A percentile compares a stretch with the other conserved stretches of the same genome.
These are phyloP conservation scores for Oikopleura dioica DNA, from an alignment of 23 tunicate species.

Conservation along the genomic window DNA sequence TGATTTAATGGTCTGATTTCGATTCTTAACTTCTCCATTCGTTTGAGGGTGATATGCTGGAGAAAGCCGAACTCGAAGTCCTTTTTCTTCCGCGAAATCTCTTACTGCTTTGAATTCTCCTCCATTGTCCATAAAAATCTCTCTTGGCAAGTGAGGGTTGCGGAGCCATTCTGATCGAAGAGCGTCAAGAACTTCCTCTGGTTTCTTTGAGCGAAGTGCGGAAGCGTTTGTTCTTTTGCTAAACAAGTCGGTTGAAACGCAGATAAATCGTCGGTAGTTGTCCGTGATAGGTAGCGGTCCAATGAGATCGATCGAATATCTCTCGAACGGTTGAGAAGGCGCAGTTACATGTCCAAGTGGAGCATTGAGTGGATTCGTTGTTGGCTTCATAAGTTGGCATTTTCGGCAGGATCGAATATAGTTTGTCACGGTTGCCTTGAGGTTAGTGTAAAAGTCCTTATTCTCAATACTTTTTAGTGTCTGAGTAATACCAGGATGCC, in stretches of 20 bases:
- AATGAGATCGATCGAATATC: background rate
- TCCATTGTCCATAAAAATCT: background rate
- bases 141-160: background rate
- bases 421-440: background rate
- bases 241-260: background rate
- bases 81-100: background rate
- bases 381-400: background rate
- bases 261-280: background rate
- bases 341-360: background rate
- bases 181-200: background rate
- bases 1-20: background rate
- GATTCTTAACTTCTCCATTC: background rate
- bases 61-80: background rate
- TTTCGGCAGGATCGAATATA: background rate
- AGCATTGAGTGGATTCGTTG: background rate
- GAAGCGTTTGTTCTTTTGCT: background rate
- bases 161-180: background rate
- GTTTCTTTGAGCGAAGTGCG: background rate
- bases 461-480: background rate
- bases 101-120: background rate
- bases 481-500: background rate
- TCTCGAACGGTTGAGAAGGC: background rate
- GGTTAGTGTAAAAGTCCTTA: background rate
- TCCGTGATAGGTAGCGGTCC: conserved; percentile 10
- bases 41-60: background rate